Evolutionary conservation across 2,888 invertebrate genomes (phyloP), one percentile per base, ranked within the genome.

Genomic region (Drosophila sordidapex): DNA sequence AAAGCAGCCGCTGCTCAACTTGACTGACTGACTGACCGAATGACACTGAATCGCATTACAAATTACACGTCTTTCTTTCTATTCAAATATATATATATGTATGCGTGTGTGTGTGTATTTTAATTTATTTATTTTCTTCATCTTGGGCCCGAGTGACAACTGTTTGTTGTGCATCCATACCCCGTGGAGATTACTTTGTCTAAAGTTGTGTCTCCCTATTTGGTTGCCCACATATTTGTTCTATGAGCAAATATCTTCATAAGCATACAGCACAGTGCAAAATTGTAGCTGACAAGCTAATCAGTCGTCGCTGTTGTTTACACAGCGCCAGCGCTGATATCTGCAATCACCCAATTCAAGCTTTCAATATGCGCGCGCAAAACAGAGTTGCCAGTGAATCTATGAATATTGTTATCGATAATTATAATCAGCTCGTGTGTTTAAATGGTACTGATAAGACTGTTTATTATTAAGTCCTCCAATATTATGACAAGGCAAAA

Each of bases 111-210:
- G 8, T 82, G 74, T 79, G 69, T 76, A 78, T 75, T 86, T 83
- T 74, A 82, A 82, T 81, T 84, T 81, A 87, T 87, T 82, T 79
- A 80, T 86, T 81, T 70, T 83, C 69, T 70, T 63, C 70, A 67
- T 48, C 61, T 68, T 56, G 46, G 35, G 62, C 51, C 60, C 64
- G 61, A 49, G 70, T 70, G 71, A 21, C 29, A 57, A 40, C 29
- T 70, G 74, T 63, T 81, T 81, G 60, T 72, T 81, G 60, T 76
- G 62, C 81, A 53, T 65, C 29, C 61, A 21, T 69, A 43, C 46
- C 75, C 78, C 74, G 67, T 69, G 57, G 66, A 75, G 90, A 88
- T 85, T 77, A 82, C 57, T 58, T 69, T 65, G 52, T 72, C 69
- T 66, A 75, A 86, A 76, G 36, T 46, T 54, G 27, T 56, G 43